A percentile compares a stretch with the other conserved stretches of the same genome.
Conservation (phyloP, 2,113 vertebrate genomes). For the Tachysurus vachellii region DNA sequence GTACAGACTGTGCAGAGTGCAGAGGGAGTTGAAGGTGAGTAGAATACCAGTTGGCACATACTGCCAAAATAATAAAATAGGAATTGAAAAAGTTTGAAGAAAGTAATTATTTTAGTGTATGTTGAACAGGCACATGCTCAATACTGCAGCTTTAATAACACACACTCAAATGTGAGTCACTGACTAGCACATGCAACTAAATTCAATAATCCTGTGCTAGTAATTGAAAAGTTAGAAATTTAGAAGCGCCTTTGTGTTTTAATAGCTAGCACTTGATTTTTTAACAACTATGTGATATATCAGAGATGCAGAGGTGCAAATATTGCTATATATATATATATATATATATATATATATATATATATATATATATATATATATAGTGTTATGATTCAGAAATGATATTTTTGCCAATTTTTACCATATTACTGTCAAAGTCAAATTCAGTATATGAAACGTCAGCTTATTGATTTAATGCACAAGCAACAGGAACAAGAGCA, state of each 20-base stretch:
- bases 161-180: neutral
- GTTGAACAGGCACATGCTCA: neutral
- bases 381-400: neutral
- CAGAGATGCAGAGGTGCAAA: neutral
- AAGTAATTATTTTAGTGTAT: slow-evolving; percentile 10
- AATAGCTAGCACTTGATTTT: neutral
- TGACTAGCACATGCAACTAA: neutral
- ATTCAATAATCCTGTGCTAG: neutral
- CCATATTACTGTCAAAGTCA: neutral
- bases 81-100: slow-evolving; percentile 3
- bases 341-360: too few relatives aligned
- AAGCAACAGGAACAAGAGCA: neutral
- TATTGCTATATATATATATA: too few relatives aligned
- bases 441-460: neutral
- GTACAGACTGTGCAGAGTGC: neutral
- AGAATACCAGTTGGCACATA: neutral
- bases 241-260: neutral
- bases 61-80: neutral
- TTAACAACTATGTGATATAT: neutral
- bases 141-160: neutral
- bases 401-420: neutral
- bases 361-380: too few relatives aligned
- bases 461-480: neutral
- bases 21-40: slow-evolving; percentile 4
- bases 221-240: neutral